These are phyloP conservation scores for Poecilus cupreus DNA, from an alignment of 2,888 invertebrate species.

Conservation along the genomic window DNA sequence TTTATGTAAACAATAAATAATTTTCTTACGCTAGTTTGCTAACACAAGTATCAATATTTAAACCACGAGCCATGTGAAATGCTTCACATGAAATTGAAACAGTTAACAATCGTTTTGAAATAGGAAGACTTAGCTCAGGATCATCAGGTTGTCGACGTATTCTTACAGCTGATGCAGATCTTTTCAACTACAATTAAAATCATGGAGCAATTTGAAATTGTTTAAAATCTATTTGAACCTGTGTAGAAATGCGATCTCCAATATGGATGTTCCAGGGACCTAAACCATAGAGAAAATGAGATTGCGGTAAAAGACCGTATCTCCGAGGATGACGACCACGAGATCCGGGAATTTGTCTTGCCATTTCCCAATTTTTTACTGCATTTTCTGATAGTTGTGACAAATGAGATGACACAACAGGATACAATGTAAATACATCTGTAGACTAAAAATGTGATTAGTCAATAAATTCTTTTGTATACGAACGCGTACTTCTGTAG, in stretches of 20 bases:
- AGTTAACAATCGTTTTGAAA: conserved; percentile 72
- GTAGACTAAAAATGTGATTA: conserved; percentile 59
- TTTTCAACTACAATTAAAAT: conserved; percentile 67
- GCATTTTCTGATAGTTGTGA: conserved; percentile 66
- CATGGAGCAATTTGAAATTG: neutral
- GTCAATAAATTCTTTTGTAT: neutral
- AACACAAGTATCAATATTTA: conserved; percentile 43
- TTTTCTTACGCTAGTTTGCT: conserved; percentile 51
- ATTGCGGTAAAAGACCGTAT: conserved; percentile 72
- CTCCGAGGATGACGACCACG: conserved; percentile 70
- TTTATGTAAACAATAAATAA: neutral
- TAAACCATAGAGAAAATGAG: conserved; percentile 73
- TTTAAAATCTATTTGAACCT: conserved; percentile 64
- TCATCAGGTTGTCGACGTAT: conserved; percentile 70
- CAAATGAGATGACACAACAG: conserved; percentile 51
- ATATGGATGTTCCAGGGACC: conserved; percentile 73
- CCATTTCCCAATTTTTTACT: conserved; percentile 68
- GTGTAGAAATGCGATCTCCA: conserved; percentile 72
- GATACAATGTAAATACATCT: conserved; percentile 60
- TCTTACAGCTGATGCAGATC: conserved; percentile 72
- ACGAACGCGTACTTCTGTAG: neutral
- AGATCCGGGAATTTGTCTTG: conserved; percentile 60
- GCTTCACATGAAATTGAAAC: conserved; percentile 73
- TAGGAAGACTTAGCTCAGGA: conserved; percentile 70
- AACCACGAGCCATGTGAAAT: conserved; percentile 64